Base-by-base conservation (phyloP, 2,888 invertebrate species). In the Leptothorax acervorum region DNA sequence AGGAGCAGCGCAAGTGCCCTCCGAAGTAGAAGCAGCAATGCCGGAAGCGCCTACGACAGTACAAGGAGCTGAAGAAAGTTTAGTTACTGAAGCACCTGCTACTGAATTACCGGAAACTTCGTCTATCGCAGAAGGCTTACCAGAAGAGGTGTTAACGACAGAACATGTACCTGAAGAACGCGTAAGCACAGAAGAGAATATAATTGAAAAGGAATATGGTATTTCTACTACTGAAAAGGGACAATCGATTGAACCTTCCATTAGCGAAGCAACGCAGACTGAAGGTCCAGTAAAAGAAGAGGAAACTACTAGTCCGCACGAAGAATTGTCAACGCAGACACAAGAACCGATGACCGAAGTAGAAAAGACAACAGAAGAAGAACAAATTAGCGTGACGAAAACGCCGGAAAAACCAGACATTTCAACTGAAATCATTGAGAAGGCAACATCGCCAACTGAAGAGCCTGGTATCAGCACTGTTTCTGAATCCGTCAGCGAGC, bases 291-390 rank as follows among this genome's bases (percentile, higher is more conserved):
- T 84, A 31, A 86, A 88, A 85, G 62, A 53, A 70, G 88, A 90
- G 65, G 87, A 89, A 85, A 57, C 81, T 35, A 82, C 87, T 71
- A 71, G 51, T 35, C 15, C 60, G 48, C 79, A 87, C 2, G 85
- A 87, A 53, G 71, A 75, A 70, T 55, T 75, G 12, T 65, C 75
- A 42, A 75, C 87, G 23, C 90, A 88, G 81, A 48, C 57, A 55
- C 81, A 87, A 85, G 87, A 90, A 55, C 87, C 89, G 53, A 82
- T 82, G n/a, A 79, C 60, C 23, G 85, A 89, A 53, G 23, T 63
- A 75, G 89, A 83, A 79, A 63, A 48, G 60, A 11, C 51, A 57
- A 55, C 68, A 60, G 66, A 76, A 74, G 76, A 82, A 66, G 76
- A 11, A 65, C 85, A 57, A 63, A 15, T 48, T 28, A 60, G 31